phyloP scores from a whole-genome alignment of 2,888 invertebrate genomes.

The Callosobruchus maculatus region DNA sequence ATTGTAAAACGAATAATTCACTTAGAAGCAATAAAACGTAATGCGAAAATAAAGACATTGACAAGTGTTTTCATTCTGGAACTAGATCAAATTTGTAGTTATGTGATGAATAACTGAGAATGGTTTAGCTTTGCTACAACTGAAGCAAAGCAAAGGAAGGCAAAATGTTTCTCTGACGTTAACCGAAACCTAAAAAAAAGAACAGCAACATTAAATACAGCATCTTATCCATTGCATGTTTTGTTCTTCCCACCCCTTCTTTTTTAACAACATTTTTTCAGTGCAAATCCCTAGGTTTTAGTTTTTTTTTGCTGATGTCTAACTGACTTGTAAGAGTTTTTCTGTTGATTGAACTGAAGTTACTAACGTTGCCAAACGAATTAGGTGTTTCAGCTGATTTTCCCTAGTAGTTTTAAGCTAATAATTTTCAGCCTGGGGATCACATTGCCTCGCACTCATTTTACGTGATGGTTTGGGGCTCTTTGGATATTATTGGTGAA shows the following conservation, averaged over 20 bases:
- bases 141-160: too few relatives aligned
- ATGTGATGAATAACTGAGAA: too few relatives aligned
- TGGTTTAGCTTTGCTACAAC: too few relatives aligned
- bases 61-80: too few relatives aligned
- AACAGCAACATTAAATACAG: constrained; percentile 25
- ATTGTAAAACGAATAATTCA: too few relatives aligned
- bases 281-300: constrained; percentile 4
- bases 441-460: constrained; percentile 32
- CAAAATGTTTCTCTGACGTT: too few relatives aligned
- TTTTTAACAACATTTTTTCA: constrained; percentile 10
- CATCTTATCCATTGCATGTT: constrained; percentile 31
- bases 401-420: constrained; percentile 6
- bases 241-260: constrained; percentile 9
- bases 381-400: constrained; percentile 19
- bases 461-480: neutral
- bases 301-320: constrained; percentile 4
- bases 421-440: constrained; percentile 36
- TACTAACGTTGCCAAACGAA: constrained; percentile 14
- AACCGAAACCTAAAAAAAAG: neutral
- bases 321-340: constrained; percentile 4
- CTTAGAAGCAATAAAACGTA: too few relatives aligned
- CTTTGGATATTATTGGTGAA: neutral
- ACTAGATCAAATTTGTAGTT: too few relatives aligned
- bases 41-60: too few relatives aligned
- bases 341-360: neutral